Percentiles rank a stretch among this genome's conserved stretches.
Conservation (phyloP, 2,888 invertebrate species). For the Seladonia tumulorum region DNA sequence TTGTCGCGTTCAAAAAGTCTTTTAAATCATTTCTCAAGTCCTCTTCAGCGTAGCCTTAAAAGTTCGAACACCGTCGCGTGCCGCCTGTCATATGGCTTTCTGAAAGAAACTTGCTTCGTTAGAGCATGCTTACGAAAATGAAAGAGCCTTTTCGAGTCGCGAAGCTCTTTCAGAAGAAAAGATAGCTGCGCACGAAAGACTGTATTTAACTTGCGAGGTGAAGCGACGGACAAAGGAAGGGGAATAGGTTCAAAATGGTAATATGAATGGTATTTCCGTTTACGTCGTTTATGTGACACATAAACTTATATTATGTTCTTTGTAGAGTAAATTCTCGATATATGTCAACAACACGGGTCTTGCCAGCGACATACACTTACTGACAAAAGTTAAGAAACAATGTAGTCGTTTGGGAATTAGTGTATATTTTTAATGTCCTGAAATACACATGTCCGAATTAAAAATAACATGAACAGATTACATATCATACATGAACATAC, state of each 20-base stretch:
- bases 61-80: conserved; percentile 21
- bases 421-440: no score
- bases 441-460: no score
- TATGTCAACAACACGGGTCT: no score
- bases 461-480: no score
- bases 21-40: conserved; percentile 13
- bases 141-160: conserved; percentile 40
- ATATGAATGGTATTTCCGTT: conserved; percentile 29
- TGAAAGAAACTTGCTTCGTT: conserved; percentile 57
- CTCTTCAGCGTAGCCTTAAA: conserved; percentile 2
- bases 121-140: conserved; percentile 48
- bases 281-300: neutral
- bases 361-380: no score
- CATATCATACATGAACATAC: no score
- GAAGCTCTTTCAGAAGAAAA: conserved; percentile 39
- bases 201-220: conserved; percentile 14
- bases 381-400: no score
- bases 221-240: conserved; percentile 1
- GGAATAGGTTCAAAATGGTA: conserved; percentile 1
- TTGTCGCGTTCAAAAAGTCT: neutral
- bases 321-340: no score
- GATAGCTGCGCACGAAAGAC: conserved; percentile 46
- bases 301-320: no score
- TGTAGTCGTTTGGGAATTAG: no score
- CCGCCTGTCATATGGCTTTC: conserved; percentile 31